Base-by-base conservation (phyloP, 2,113 vertebrate species). In the Hemiscyllium ocellatum region DNA sequence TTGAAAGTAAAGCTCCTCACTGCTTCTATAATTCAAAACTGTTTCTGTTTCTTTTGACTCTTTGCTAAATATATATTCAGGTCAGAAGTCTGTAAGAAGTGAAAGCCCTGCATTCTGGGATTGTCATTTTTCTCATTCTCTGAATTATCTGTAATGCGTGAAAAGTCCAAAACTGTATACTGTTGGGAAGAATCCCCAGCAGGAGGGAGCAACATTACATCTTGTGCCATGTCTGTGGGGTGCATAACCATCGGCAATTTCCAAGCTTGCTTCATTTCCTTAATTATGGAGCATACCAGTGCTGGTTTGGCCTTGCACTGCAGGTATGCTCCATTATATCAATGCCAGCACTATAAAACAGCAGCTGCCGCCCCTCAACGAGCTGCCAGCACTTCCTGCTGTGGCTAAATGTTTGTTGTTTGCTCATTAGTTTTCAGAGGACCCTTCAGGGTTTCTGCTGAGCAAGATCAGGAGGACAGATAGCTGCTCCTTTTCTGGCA, bases 81-180 rank as follows among this genome's bases (percentile, higher is more conserved):
- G 42, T 95, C 96, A 96, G 96, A n/a, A 61, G 96, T 93, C 86
- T 96, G 96, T 95, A 96, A 96, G 96, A 96, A 96, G 96, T 97
- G 96, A 97, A 56, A 97, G 95, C 50, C n/a, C 96, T 95, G 96
- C 93, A 69, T 96, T 95, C 94, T 94, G 96, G 96, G 94, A 96
- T 96, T 97, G 96, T 96, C 96, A 97, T 97, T 97, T 96, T 97
- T 96, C 95, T 95, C 96, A 96, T 96, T 97, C 97, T 97, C 80
- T 97, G 96, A 96, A 96, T 96, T 95, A 96, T 42, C 70, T 96
- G 95, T 96, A 95, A 96, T 97, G 96, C 96, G 95, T 20, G 6
- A 29, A 52, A 52, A 13, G 50, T 26, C 86, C 86, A 89, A 29
- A 89, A 89, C 33, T 15, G 47, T 29, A 52, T 86, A 22, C 12